Evolutionary conservation across 2,113 vertebrate genomes (phyloP).

Genomic region (Syrmaticus mikado): DNA sequence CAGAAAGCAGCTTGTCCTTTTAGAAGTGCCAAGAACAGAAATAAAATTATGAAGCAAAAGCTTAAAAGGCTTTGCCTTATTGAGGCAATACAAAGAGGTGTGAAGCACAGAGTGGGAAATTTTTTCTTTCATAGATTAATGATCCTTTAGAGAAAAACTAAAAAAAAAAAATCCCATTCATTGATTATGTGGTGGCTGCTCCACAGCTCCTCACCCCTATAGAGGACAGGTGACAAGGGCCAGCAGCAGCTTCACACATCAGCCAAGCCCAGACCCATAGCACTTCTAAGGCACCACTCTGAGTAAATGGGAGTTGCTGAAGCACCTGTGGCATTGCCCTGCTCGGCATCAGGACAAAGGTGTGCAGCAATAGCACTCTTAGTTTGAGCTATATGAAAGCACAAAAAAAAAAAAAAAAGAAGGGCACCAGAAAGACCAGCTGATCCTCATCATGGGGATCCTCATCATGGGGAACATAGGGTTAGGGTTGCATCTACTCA

Average conservation of each 20-base stretch:
- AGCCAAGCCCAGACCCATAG: background rate
- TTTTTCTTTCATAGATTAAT: background rate
- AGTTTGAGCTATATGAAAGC: background rate
- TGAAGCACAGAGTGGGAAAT: background rate
- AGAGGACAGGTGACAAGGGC: background rate
- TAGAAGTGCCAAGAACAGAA: conserved; percentile 15
- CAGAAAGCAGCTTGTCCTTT: conserved; percentile 38
- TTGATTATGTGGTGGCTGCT: background rate
- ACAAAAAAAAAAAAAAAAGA: background rate
- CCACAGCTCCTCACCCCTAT: background rate
- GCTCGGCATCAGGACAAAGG: rapidly evolving
- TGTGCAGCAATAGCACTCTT: background rate
- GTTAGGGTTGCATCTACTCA: background rate
- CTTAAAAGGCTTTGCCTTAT: conserved; percentile 14
- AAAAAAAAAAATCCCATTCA: background rate
- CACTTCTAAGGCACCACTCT: rapidly evolving
- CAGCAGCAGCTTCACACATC: background rate
- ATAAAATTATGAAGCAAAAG: conserved; percentile 33
- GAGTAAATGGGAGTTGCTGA: rapidly evolving
- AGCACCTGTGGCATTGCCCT: background rate
- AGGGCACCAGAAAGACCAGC: background rate
- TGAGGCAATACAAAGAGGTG: background rate
- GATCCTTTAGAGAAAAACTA: background rate
- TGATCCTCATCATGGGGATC: background rate
- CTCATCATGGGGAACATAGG: too few relatives aligned